Percentiles rank a stretch among this genome's conserved stretches.
Conservation (phyloP, 2,797 vertebrate genomes). For the Onychomys leucogaster region DNA sequence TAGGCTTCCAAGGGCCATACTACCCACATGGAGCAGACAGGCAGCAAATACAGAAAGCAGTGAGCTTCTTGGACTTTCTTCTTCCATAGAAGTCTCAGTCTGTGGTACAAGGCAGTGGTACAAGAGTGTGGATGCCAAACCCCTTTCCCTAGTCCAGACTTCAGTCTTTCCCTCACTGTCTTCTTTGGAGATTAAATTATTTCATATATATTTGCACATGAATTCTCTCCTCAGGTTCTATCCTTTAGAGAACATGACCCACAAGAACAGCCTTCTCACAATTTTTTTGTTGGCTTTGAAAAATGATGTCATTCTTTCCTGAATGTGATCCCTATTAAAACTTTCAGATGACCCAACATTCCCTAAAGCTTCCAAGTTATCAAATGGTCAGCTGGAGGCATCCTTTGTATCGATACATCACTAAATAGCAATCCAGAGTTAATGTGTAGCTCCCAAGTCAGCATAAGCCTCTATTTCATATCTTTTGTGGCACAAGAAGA, state of each 20-base stretch:
- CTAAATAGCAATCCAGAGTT: not conserved
- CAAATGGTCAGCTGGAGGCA: not conserved
- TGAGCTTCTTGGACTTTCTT: not conserved
- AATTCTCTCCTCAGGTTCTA: not conserved
- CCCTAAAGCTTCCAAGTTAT: not conserved
- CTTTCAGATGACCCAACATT: slow-evolving; percentile 6
- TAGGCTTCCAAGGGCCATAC: not conserved
- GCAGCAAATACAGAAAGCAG: not conserved
- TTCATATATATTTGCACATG: not conserved
- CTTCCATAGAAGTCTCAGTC: not conserved
- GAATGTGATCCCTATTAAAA: not conserved
- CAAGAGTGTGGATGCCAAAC: not conserved
- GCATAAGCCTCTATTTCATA: not conserved
- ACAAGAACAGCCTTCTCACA: not conserved
- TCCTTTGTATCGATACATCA: not conserved
- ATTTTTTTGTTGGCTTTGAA: not conserved
- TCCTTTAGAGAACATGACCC: not conserved
- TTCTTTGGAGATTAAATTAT: not conserved
- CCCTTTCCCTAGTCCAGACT: not conserved
- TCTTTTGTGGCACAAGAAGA: not conserved
- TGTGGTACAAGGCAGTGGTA: too few species aligned
- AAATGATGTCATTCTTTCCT: not conserved
- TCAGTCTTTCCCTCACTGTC: not conserved
- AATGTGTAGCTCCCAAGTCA: not conserved
- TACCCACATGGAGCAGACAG: not conserved